A percentile compares a stretch with the other conserved stretches of the same genome.
Evolutionary conservation across 92 coral and sea anemone genomes (phyloP).

Genomic region (Porites cylindrica): DNA sequence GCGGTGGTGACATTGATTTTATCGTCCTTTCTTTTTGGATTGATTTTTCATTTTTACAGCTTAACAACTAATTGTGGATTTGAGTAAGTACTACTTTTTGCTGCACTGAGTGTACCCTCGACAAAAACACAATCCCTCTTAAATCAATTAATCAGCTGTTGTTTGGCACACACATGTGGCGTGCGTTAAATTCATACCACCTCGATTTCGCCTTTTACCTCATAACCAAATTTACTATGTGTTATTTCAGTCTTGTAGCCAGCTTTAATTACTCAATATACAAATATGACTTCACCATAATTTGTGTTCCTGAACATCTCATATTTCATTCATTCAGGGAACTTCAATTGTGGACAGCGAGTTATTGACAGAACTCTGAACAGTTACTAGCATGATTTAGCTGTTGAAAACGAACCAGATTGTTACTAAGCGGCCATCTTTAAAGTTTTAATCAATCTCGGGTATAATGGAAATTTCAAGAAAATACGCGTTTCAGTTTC

Average conservation of each 20-base stretch:
- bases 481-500: too few relatives aligned
- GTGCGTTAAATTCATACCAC: neutral
- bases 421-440: too few relatives aligned
- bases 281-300: neutral
- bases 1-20: neutral
- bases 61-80: neutral
- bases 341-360: too few relatives aligned
- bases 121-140: neutral
- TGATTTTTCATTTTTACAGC: neutral
- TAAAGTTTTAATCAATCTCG: too few relatives aligned
- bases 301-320: neutral
- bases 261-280: neutral
- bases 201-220: neutral
- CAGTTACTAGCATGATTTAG: too few relatives aligned
- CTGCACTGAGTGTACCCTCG: neutral
- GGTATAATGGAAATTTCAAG: too few relatives aligned
- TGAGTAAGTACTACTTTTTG: neutral
- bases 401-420: too few relatives aligned
- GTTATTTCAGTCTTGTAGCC: neutral
- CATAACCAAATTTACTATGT: neutral
- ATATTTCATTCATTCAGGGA: neutral
- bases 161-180: too few relatives aligned
- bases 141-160: too few relatives aligned
- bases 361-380: too few relatives aligned
- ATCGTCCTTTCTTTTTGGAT: neutral